A percentile compares a stretch with the other conserved stretches of the same genome.
Conservation (phyloP, 2,797 vertebrate species). For the Cirrhinus molitorella region DNA sequence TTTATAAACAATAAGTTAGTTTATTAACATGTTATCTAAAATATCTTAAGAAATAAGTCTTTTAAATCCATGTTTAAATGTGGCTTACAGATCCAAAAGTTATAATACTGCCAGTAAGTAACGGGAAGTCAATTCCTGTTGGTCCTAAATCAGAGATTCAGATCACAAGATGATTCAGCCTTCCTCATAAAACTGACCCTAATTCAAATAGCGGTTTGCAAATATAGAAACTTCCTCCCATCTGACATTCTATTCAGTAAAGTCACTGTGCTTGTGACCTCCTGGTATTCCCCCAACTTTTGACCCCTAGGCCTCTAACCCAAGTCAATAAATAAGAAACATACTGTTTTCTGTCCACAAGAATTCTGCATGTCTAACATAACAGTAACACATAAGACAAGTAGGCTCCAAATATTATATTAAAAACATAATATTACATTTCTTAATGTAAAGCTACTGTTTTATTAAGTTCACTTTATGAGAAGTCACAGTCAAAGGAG, state of each 20-base stretch:
- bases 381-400: background rate
- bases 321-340: background rate
- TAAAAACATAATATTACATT: background rate
- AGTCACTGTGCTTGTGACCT: background rate
- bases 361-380: background rate
- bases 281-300: background rate
- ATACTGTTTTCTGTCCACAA: background rate
- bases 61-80: background rate
- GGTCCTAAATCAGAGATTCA: background rate
- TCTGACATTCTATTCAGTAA: slow-evolving; percentile 17
- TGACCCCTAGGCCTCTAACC: background rate
- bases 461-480: background rate
- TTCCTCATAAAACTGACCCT: background rate
- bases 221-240: background rate
- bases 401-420: background rate
- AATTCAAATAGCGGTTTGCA: background rate
- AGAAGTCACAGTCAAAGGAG: background rate
- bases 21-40: too few species aligned
- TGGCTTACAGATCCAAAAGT: background rate
- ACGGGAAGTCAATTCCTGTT: background rate
- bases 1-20: too few species aligned
- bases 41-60: background rate
- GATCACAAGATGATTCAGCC: background rate
- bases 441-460: background rate
- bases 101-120: background rate